phyloP scores from a whole-genome alignment of 2,797 vertebrate species.

The Ibycter americanus region DNA sequence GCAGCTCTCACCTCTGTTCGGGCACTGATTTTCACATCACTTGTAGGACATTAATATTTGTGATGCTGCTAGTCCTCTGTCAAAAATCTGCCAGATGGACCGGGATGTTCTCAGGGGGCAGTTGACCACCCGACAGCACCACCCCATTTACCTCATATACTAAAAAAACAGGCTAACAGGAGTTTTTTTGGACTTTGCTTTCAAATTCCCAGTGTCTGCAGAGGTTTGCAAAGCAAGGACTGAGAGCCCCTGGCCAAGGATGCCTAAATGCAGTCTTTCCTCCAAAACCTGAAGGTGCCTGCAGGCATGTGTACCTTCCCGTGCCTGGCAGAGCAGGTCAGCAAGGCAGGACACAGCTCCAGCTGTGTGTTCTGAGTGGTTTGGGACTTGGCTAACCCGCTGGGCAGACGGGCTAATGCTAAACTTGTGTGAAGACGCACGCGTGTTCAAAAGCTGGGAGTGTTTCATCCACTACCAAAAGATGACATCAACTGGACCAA shows the following conservation, averaged over 20 bases:
- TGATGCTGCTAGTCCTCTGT: background rate
- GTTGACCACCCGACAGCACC: background rate
- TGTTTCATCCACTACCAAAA: background rate
- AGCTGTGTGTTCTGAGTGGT: background rate
- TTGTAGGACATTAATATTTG: background rate
- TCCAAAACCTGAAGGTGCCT: background rate
- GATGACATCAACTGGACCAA: slow-evolving; percentile 36
- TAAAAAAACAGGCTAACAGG: background rate
- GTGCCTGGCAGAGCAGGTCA: background rate
- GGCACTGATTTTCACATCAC: background rate
- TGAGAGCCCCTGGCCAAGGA: background rate
- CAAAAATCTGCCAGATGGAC: background rate
- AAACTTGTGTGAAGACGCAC: background rate
- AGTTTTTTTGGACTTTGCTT: background rate
- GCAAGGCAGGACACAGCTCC: background rate
- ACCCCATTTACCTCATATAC: background rate
- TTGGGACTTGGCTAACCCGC: background rate
- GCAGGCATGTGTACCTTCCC: background rate
- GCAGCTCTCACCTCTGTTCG: background rate
- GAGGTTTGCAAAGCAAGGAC: background rate
- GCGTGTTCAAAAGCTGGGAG: background rate
- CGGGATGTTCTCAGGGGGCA: background rate
- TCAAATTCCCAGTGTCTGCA: background rate
- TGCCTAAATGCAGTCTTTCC: background rate
- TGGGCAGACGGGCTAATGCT: background rate